Percentiles rank a stretch among this genome's conserved stretches.
phyloP scores from a whole-genome alignment of 35 echinoderm and acorn worm species.

The Eucidaris tribuloides region DNA sequence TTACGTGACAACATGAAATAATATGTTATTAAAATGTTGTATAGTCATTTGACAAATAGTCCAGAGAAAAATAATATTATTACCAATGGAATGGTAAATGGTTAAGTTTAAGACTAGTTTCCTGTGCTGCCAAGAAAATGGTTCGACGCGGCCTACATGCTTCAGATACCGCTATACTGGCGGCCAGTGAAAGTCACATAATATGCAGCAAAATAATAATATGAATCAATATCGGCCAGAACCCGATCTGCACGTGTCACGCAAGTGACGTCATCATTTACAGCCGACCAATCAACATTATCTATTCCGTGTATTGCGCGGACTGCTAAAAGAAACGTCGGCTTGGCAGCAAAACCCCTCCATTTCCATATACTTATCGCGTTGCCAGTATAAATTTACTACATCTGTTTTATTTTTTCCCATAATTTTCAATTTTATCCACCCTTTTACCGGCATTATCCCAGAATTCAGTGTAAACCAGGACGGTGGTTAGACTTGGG shows the following conservation, averaged over 20 bases:
- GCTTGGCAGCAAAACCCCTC: background rate
- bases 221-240: too few relatives aligned
- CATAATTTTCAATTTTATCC: conserved; percentile 21
- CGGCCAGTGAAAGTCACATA: too few relatives aligned
- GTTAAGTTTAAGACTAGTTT: too few relatives aligned
- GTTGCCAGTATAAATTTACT: conserved; percentile 22
- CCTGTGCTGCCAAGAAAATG: too few relatives aligned
- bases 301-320: background rate
- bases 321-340: background rate
- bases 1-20: too few relatives aligned
- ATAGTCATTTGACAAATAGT: too few relatives aligned
- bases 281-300: background rate
- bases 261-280: background rate
- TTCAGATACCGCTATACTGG: too few relatives aligned
- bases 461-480: conserved; percentile 13
- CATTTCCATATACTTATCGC: conserved; percentile 22
- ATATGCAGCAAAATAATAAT: too few relatives aligned
- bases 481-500: conserved; percentile 15
- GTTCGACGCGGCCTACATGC: too few relatives aligned
- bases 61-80: too few relatives aligned
- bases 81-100: too few relatives aligned
- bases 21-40: too few relatives aligned
- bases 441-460: conserved; percentile 27
- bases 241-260: conserved; percentile 12
- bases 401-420: conserved; percentile 28